phyloP scores from a whole-genome alignment of 2,113 vertebrate species.

The Amphiprion ocellaris region DNA sequence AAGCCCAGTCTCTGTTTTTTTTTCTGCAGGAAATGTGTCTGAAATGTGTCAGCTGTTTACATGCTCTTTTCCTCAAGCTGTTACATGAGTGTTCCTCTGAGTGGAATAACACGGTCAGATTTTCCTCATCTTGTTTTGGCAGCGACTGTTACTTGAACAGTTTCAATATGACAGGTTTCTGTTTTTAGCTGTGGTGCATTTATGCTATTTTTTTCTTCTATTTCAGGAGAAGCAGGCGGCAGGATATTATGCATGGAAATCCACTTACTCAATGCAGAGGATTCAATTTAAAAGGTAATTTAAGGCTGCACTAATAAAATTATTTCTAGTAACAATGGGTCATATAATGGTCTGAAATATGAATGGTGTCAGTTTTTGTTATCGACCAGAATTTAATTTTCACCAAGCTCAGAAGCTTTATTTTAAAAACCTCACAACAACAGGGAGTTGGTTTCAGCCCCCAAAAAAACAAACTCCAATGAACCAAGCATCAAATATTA shows the following conservation, averaged over 20 bases:
- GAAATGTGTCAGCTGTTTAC: slow-evolving; percentile 67
- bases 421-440: too few species aligned
- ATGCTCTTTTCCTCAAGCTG: slow-evolving; percentile 52
- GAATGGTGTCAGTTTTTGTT: too few species aligned
- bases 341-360: not conserved
- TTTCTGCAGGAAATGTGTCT: slow-evolving; percentile 35
- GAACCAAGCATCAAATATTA: too few species aligned
- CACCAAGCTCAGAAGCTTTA: too few species aligned
- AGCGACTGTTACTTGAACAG: slow-evolving; percentile 2
- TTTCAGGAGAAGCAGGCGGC: slow-evolving; percentile 94
- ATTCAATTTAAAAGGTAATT: slow-evolving; percentile 97
- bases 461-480: too few species aligned
- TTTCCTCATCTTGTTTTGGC: slow-evolving; percentile 55
- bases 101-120: slow-evolving; percentile 59
- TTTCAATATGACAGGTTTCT: slow-evolving; percentile 25
- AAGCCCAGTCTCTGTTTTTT: slow-evolving; percentile 5
- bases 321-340: not conserved
- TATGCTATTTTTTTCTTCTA: not conserved
- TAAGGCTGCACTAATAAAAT: not conserved
- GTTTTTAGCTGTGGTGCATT: not conserved
- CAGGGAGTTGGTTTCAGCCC: too few species aligned
- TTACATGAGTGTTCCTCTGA: slow-evolving; percentile 35
- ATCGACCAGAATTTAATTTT: too few species aligned
- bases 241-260: slow-evolving; percentile 97
- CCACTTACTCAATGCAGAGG: slow-evolving; percentile 97